phyloP scores from a whole-genome alignment of 2,113 vertebrate species.

The Hydrolagus affinis region DNA sequence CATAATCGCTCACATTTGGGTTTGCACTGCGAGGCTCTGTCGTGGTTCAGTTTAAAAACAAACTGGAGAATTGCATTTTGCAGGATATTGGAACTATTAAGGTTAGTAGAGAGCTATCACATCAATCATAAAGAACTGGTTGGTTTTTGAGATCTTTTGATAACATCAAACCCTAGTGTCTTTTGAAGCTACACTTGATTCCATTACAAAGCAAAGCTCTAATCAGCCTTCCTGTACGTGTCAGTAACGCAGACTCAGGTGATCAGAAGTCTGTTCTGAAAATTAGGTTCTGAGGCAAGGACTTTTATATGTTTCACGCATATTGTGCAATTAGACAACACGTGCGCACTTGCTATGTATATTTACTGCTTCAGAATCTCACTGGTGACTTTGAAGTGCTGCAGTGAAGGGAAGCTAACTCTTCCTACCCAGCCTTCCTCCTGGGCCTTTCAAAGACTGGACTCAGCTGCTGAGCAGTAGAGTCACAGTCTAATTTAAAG shows the following conservation, averaged over 20 bases:
- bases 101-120: background rate
- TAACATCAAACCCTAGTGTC: conserved; percentile 28
- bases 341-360: conserved; percentile 65
- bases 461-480: conserved; percentile 84
- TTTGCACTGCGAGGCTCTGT: background rate
- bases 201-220: conserved; percentile 38
- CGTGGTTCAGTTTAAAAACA: background rate
- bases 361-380: conserved; percentile 70
- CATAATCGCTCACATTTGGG: background rate
- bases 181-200: conserved; percentile 26
- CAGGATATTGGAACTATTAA: background rate
- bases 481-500: conserved; percentile 79
- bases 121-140: conserved; percentile 24
- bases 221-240: conserved; percentile 64
- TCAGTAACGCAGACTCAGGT: conserved; percentile 52
- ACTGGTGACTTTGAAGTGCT: conserved; percentile 77
- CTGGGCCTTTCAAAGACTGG: conserved; percentile 77
- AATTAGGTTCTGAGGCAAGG: conserved; percentile 57
- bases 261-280: conserved; percentile 53
- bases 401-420: conserved; percentile 61
- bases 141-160: conserved; percentile 26
- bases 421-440: conserved; percentile 74
- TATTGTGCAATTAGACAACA: conserved; percentile 65
- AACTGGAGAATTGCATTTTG: background rate
- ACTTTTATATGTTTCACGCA: conserved; percentile 58